Evolutionary conservation across 2,797 vertebrate genomes (phyloP), one percentile per base, ranked within the genome.

Genomic region (Melanotaenia parkinsoni): DNA sequence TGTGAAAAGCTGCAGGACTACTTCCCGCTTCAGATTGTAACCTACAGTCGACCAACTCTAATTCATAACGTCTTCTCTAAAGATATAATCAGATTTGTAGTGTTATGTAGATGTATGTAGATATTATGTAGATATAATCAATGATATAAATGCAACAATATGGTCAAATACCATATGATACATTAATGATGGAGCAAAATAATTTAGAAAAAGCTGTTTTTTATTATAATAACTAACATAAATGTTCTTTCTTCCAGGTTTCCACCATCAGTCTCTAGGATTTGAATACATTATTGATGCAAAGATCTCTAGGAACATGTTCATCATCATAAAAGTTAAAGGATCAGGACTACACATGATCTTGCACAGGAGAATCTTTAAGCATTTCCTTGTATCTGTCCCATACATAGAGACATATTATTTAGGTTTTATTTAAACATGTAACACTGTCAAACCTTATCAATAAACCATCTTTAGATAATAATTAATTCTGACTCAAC

Each of bases 251-350:
- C 13, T 67, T 28, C 33, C 65, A 73, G 54, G 71, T 35, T 73
- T 67, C 28, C 59, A 18, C 30, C 68, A 37, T 57, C 63, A 62
- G 1, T 76, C 73, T 80, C 50, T 54, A 24, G 24, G 37, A 72
- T 78, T 74, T 77, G 16, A 78, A 83, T 84, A 47, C 24, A 85
- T 83, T 85, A 85, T 76, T 88, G 30, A 85, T 82, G 67, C 18
- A 18, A 45, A 38, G 12, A 61, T 32, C 54, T 79, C 72, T 71
- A 10, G 72, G 67, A 77, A 70, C 66, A 60, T 63, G 63, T 62
- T 87, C 72, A 77, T 78, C 79, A 80, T 63, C 81, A 53, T 76
- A 63, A 58, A 77, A 77, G 80, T 79, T 70, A 78, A 30, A 75
- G 65, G 70, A 82, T 82, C 50, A 72, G 80, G 75, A 76, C 24